A percentile compares a stretch with the other conserved stretches of the same genome.
Evolutionary conservation across 2,797 vertebrate genomes (phyloP).

Genomic region (Sylvia borin): DNA sequence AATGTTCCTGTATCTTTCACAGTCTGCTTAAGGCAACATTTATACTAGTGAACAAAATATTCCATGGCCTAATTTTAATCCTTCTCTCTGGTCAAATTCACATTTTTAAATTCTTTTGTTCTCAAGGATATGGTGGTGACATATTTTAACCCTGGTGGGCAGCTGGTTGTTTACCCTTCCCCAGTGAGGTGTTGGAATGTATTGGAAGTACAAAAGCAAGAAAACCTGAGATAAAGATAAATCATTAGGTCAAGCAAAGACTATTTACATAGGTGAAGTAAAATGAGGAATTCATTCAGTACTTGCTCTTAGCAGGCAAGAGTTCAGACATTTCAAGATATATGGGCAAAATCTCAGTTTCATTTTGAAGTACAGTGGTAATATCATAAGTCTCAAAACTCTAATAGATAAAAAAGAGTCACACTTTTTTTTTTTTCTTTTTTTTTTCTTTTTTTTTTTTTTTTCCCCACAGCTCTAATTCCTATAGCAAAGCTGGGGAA

Average conservation of each 20-base stretch:
- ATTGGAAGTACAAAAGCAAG: background rate
- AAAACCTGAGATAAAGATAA: background rate
- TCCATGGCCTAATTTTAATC: background rate
- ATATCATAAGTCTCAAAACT: background rate
- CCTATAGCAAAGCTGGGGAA: background rate
- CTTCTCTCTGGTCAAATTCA: background rate
- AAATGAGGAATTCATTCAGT: background rate
- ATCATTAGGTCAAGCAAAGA: background rate
- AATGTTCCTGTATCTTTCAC: background rate
- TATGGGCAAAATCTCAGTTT: background rate
- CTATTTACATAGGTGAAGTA: background rate
- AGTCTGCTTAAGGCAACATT: rapidly evolving
- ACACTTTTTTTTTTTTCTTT: background rate
- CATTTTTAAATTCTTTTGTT: background rate
- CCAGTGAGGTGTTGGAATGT: background rate
- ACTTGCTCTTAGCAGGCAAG: background rate
- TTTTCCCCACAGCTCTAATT: background rate
- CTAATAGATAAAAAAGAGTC: background rate
- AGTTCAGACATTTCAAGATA: background rate
- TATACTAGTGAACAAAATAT: background rate
- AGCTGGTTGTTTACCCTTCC: background rate
- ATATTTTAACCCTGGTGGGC: background rate
- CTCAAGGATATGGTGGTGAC: background rate
- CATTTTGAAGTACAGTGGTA: background rate
- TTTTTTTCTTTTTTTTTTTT: too few relatives aligned